Conservation (phyloP, 2,888 invertebrate species). For the Drosophila kuntzei region DNA sequence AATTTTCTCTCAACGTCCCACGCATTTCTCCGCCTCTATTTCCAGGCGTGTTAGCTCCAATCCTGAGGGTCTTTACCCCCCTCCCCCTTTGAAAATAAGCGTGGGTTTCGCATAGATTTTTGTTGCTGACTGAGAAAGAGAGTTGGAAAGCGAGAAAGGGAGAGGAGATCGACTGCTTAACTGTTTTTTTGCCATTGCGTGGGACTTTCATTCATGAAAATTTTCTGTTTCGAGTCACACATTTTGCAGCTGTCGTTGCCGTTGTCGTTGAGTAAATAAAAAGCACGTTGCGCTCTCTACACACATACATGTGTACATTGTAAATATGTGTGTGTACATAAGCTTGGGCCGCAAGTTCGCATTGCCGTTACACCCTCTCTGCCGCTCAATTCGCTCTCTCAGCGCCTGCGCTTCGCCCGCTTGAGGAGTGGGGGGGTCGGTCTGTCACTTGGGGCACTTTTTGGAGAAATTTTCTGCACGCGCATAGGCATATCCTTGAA, state of each 20-base stretch:
- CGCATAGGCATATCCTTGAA: conserved; percentile 80
- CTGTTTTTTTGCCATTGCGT: conserved; percentile 70
- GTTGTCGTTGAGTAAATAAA: conserved; percentile 45
- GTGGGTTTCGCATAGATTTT: conserved; percentile 49
- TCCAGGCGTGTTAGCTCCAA: conserved; percentile 51
- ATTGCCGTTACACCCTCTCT: conserved; percentile 5
- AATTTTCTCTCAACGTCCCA: conserved; percentile 57
- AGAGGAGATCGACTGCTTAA: conserved; percentile 23
- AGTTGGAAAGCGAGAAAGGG: neutral
- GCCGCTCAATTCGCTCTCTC: conserved; percentile 7
- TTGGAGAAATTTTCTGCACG: conserved; percentile 81
- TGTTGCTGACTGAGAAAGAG: neutral
- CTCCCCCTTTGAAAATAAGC: conserved; percentile 28
- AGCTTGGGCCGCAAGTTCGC: conserved; percentile 40
- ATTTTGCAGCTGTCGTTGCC: conserved; percentile 50
- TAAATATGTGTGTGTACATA: conserved; percentile 18
- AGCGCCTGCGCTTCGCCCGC: conserved; percentile 45
- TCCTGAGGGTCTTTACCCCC: conserved; percentile 17
- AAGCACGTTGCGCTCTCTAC: conserved; percentile 46
- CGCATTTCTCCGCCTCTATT: conserved; percentile 48
- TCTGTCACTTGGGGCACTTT: conserved; percentile 46
- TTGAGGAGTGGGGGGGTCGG: conserved; percentile 17
- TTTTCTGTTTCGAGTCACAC: conserved; percentile 68
- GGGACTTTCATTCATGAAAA: conserved; percentile 85
- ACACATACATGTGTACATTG: neutral